These are phyloP conservation scores for Tachycineta bicolor DNA, from an alignment of 2,113 vertebrate species.

Conservation along the genomic window DNA sequence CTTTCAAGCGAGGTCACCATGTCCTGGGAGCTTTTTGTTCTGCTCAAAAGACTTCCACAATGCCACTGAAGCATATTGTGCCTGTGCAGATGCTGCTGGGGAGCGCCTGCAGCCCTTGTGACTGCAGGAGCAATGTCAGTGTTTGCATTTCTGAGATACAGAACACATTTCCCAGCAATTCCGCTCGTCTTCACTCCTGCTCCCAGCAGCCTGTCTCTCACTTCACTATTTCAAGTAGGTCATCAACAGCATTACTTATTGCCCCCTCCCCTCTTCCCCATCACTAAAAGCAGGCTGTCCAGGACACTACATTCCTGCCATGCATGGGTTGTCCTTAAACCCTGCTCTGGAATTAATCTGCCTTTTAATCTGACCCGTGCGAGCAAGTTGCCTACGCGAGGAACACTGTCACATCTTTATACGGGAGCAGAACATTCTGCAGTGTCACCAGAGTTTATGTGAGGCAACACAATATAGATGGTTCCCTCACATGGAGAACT, in stretches of 20 bases:
- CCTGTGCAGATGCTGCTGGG: background rate
- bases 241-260: background rate
- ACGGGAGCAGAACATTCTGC: slow-evolving; percentile 29
- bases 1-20: slow-evolving; percentile 30
- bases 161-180: background rate
- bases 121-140: background rate
- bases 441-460: slow-evolving; percentile 16
- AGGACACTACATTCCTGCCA: background rate
- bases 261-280: background rate
- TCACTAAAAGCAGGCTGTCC: background rate
- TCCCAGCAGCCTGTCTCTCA: background rate
- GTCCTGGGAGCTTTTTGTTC: slow-evolving; percentile 52
- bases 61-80: slow-evolving; percentile 40
- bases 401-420: slow-evolving; percentile 11
- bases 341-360: background rate
- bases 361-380: slow-evolving; percentile 28
- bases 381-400: background rate
- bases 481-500: slow-evolving; percentile 24
- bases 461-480: slow-evolving; percentile 50
- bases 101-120: background rate
- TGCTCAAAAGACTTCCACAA: slow-evolving; percentile 39
- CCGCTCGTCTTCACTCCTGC: background rate
- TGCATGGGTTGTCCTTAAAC: background rate
- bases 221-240: background rate
- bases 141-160: background rate